A percentile compares a stretch with the other conserved stretches of the same genome.
Conservation (phyloP, 2,113 vertebrate genomes). For the Saguinus imperator region DNA sequence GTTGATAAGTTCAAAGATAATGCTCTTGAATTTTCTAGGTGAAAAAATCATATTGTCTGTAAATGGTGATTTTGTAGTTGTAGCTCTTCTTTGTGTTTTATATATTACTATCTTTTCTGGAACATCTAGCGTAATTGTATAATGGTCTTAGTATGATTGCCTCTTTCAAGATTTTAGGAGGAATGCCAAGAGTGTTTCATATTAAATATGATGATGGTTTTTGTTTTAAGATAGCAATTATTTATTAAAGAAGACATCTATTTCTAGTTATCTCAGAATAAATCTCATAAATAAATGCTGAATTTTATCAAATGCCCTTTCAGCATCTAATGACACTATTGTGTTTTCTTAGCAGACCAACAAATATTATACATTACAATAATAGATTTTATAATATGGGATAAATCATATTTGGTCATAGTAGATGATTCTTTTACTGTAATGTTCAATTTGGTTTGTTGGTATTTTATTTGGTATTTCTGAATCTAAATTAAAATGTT, state of each 20-base stretch:
- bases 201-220: not conserved
- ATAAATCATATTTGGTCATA: not conserved
- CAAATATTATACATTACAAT: not conserved
- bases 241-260: not conserved
- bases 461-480: slow-evolving; percentile 36
- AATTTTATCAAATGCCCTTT: slow-evolving; percentile 33
- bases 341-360: not conserved
- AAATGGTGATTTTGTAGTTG: not conserved
- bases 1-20: not conserved
- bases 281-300: slow-evolving; percentile 3
- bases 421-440: not conserved
- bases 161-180: not conserved
- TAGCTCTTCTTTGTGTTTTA: not conserved
- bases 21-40: slow-evolving; percentile 18
- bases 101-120: not conserved
- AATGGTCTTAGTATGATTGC: not conserved
- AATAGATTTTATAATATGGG: not conserved
- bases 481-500: slow-evolving; percentile 1
- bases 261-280: not conserved
- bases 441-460: not conserved
- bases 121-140: not conserved
- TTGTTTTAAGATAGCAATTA: not conserved
- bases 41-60: not conserved
- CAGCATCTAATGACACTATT: not conserved
- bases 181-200: not conserved